Evolutionary conservation across 2,113 vertebrate species (phyloP), one percentile per base, ranked within the genome.

Genomic region (Salvator merianae): DNA sequence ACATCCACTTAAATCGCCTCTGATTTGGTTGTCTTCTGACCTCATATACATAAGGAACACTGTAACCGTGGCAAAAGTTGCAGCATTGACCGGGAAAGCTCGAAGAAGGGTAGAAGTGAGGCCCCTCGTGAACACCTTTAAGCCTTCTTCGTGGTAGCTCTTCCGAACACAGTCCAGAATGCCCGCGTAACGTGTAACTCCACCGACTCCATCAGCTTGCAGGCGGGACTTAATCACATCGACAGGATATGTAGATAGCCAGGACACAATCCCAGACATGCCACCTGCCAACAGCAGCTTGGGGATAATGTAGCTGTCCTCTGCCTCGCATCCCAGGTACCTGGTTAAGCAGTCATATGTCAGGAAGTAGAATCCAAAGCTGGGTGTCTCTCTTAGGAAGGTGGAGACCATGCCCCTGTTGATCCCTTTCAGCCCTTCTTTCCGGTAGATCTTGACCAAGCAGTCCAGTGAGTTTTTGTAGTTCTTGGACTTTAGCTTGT

Each of bases 171-270:
- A 99, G 97, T 99, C 98, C 0, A 96, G 84, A 30, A 99, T 98
- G 87, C 99, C 94, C 0, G 65, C 95, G 95, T 99, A 99, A 43
- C 96, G 96, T 1, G 95, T 92, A 78, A 96, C 85, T 0, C 98
- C 98, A 0, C 97, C 97, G 0, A 98, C 94, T 0, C 98, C 99
- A 0, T 99, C 99, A 0, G 98, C 98, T 93, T 99, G 99, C 1
- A 99, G 95, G 40, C 98, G 96, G 0, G 99, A 99, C 81, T 99
- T 99, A 86, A 99, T 97, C 91, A 99, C 99, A 18, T 99, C 99
- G 87, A 97, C 88, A 0, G 99, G 99, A 38, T 99, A 99, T 68
- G 98, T 99, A 3, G 98, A 99, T 18, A 99, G 94, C 98, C 99
- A 99, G 32, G 98, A 99, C 30, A 96, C 93, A 0, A 99, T 98